A percentile compares a stretch with the other conserved stretches of the same genome.
These are phyloP conservation scores for Bos indicus DNA, from an alignment of 2,113 vertebrate species.

Conservation along the genomic window DNA sequence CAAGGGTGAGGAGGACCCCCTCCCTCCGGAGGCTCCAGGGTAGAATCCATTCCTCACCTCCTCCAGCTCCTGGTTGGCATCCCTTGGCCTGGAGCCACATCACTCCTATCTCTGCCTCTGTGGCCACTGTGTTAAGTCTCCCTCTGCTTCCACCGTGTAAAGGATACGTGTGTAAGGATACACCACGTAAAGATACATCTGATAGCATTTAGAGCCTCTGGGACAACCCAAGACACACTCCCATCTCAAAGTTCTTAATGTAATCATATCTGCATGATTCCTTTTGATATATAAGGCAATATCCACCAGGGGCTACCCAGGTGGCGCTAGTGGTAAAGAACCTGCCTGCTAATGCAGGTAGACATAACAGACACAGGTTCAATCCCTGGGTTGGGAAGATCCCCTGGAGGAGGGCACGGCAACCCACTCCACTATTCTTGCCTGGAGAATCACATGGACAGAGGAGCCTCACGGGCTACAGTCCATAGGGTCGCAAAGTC, in stretches of 20 bases:
- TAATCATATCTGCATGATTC: not conserved
- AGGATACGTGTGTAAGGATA: not conserved
- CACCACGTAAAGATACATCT: not conserved
- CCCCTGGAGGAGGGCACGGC: not conserved
- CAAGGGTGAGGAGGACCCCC: not conserved
- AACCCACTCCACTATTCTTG: not conserved
- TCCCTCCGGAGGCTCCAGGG: not conserved
- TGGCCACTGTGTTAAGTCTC: not conserved
- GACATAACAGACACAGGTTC: not conserved
- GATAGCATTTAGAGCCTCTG: not conserved
- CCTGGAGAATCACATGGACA: not conserved
- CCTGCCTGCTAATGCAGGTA: not conserved
- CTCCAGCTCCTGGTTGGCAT: not conserved
- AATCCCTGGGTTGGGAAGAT: not conserved
- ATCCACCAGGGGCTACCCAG: not conserved
- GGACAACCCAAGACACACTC: not conserved
- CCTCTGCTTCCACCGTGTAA: not conserved
- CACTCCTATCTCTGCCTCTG: not conserved
- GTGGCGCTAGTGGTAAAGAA: not conserved
- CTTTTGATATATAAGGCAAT: not conserved
- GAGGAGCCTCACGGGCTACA: not conserved
- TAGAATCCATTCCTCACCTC: not conserved
- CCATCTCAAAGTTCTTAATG: not conserved
- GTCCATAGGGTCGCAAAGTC: not conserved
- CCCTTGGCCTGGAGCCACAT: not conserved